Conservation (phyloP, 2,797 vertebrate species). For the Gymnodraco acuticeps region DNA sequence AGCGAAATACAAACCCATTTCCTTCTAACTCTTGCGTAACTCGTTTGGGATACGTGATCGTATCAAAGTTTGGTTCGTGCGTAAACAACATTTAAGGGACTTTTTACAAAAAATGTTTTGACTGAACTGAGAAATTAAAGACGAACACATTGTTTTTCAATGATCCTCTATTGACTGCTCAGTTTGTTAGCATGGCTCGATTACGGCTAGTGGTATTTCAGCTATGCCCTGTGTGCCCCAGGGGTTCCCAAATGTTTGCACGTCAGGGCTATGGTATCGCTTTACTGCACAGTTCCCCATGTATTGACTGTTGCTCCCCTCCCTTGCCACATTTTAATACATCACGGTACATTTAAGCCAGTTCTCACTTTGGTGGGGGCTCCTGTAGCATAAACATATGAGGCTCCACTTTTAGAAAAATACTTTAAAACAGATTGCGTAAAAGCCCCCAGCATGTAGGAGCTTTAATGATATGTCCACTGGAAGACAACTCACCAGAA, state of each 20-base stretch:
- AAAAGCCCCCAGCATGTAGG: constrained; percentile 16
- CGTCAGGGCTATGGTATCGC: background rate
- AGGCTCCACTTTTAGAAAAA: background rate
- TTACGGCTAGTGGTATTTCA: background rate
- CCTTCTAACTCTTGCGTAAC: too few relatives aligned
- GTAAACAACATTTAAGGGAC: constrained; percentile 7
- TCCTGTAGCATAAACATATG: background rate
- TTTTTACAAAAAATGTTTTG: background rate
- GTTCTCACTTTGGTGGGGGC: background rate
- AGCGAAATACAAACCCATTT: too few relatives aligned
- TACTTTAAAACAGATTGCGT: background rate
- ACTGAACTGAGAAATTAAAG: background rate
- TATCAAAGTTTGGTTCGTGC: background rate
- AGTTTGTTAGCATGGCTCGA: background rate
- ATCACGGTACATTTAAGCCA: background rate
- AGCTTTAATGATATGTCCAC: background rate
- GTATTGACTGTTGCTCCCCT: background rate
- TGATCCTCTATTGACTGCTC: too few relatives aligned
- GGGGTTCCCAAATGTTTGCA: constrained; percentile 3
- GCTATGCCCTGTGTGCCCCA: background rate
- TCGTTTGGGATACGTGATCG: too few relatives aligned
- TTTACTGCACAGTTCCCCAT: background rate
- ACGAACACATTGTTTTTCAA: background rate
- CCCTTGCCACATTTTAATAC: constrained; percentile 7
- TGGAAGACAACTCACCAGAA: constrained; percentile 52